These are phyloP conservation scores for Ceraclea dissimilis DNA, from an alignment of 2,888 invertebrate species.

Conservation along the genomic window DNA sequence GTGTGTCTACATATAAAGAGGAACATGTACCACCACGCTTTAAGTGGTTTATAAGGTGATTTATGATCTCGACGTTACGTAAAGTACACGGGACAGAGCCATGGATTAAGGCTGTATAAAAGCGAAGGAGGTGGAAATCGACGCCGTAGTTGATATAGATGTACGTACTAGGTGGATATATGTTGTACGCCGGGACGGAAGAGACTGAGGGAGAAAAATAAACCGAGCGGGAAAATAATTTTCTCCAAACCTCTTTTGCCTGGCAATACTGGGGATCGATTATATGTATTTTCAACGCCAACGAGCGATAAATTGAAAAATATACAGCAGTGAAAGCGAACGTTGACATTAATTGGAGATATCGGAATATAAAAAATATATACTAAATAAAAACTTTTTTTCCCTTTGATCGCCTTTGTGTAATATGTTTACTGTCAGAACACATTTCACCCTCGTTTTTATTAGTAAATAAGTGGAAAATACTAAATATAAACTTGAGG, in stretches of 20 bases:
- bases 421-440: too few species aligned
- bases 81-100: constrained; percentile 14
- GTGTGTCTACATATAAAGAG: not conserved
- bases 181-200: not conserved
- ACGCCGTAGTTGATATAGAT: not conserved
- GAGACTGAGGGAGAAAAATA: constrained; percentile 8
- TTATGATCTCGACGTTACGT: constrained; percentile 21
- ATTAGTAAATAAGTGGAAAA: too few species aligned
- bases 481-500: too few species aligned
- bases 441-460: too few species aligned
- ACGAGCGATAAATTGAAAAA: constrained; percentile 9
- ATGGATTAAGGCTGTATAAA: constrained; percentile 22
- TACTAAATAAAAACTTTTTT: not conserved
- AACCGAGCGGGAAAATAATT: constrained; percentile 15
- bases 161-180: too few species aligned
- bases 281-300: constrained; percentile 4
- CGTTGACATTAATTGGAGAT: constrained; percentile 3
- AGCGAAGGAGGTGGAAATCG: constrained; percentile 14
- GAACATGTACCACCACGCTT: constrained; percentile 18
- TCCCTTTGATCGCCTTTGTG: too few species aligned
- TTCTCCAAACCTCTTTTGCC: constrained; percentile 7
- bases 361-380: not conserved
- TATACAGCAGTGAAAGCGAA: not conserved
- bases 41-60: constrained; percentile 26
- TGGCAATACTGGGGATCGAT: constrained; percentile 7